These are phyloP conservation scores for Drosophila leontia DNA, from an alignment of 1,140 invertebrate genomes.

Conservation along the genomic window DNA sequence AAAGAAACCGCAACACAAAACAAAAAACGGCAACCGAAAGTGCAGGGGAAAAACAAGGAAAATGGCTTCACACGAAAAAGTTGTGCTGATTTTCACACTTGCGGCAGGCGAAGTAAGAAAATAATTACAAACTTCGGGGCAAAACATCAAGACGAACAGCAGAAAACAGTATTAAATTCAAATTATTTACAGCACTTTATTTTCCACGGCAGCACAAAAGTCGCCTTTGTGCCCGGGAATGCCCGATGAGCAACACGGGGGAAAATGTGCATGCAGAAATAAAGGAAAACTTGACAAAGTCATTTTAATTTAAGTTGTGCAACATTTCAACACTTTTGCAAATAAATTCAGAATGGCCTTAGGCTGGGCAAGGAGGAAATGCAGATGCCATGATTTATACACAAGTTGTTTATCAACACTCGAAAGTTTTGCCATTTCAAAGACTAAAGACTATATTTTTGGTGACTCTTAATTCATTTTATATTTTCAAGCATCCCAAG, in stretches of 20 bases:
- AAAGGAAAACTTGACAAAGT: constrained; percentile 69
- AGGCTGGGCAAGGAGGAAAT: constrained; percentile 20
- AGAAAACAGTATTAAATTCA: constrained; percentile 59
- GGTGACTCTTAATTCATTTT: background rate
- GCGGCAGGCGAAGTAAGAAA: constrained; percentile 72
- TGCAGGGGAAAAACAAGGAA: constrained; percentile 39
- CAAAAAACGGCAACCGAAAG: constrained; percentile 7
- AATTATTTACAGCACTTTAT: constrained; percentile 44
- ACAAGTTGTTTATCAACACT: background rate
- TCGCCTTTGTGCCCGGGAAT: constrained; percentile 3
- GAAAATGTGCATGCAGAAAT: constrained; percentile 1
- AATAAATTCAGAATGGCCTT: constrained; percentile 54
- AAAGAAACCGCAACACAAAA: constrained; percentile 36
- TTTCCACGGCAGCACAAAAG: constrained; percentile 33
- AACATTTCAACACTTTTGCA: constrained; percentile 78
- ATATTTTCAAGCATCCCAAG: background rate
- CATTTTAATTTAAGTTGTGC: constrained; percentile 82
- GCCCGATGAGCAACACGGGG: constrained; percentile 1
- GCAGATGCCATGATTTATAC: constrained; percentile 13
- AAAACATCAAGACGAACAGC: constrained; percentile 29
- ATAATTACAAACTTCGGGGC: constrained; percentile 76
- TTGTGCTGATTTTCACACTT: constrained; percentile 79
- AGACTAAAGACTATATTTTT: background rate
- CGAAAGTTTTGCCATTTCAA: background rate
- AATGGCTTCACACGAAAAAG: constrained; percentile 74